Evolutionary conservation across 1,140 invertebrate genomes (phyloP).

Genomic region (Halictus rubicundus): DNA sequence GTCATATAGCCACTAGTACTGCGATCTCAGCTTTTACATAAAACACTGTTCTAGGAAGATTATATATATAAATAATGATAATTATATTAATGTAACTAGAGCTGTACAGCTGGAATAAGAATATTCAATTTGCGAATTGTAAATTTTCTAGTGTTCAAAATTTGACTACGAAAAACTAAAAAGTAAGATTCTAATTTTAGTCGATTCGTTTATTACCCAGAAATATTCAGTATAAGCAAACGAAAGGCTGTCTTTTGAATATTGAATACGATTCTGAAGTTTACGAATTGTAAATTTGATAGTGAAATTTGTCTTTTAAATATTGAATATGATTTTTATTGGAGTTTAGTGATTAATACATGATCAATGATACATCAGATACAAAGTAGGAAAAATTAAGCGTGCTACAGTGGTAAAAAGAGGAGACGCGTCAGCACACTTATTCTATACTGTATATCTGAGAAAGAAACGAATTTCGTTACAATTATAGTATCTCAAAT

Average conservation of each 20-base stretch:
- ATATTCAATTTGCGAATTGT: constrained; percentile 1
- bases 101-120: neutral
- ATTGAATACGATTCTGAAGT: neutral
- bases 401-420: too few species aligned
- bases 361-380: too few species aligned
- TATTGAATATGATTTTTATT: neutral
- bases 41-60: constrained; percentile 1
- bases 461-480: constrained; percentile 10
- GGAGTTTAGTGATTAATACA: neutral
- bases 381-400: neutral
- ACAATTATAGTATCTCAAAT: neutral
- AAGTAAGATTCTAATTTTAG: constrained; percentile 3
- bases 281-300: constrained; percentile 22
- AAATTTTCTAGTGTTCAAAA: constrained; percentile 19
- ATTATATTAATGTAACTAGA: neutral
- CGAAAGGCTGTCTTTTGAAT: neutral
- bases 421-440: neutral
- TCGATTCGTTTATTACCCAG: constrained; percentile 3
- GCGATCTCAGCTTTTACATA: constrained; percentile 1
- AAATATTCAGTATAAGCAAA: neutral
- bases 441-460: constrained; percentile 12
- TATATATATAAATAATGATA: neutral
- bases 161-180: constrained; percentile 3
- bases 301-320: neutral
- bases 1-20: neutral